phyloP scores from a whole-genome alignment of 30 jellyfish, hydroid and myxozoan species.

The Cassiopea andromeda region DNA sequence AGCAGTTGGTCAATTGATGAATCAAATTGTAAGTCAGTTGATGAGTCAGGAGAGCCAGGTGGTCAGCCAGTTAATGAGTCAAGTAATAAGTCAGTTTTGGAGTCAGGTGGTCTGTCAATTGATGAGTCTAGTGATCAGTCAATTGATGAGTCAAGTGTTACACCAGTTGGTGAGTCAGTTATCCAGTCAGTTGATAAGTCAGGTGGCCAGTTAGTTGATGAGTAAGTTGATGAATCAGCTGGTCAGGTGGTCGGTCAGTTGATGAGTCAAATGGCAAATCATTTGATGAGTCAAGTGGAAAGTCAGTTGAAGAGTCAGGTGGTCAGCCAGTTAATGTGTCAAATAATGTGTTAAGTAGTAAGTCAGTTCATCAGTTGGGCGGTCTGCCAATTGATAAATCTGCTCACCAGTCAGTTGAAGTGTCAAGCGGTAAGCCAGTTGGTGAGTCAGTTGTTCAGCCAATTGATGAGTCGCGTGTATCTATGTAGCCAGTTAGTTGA shows the following conservation, averaged over 20 bases:
- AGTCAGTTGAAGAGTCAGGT: background rate
- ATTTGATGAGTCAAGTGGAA: background rate
- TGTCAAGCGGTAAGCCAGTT: background rate
- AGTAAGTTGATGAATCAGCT: background rate
- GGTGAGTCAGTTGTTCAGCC: background rate
- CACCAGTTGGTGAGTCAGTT: background rate
- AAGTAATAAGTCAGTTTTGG: background rate
- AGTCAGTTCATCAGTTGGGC: background rate
- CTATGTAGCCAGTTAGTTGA: background rate
- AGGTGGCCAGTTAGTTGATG: background rate
- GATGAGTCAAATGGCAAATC: background rate
- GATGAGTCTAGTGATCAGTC: background rate
- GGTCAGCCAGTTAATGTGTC: background rate
- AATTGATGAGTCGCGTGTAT: background rate
- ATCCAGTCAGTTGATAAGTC: background rate
- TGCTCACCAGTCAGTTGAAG: background rate
- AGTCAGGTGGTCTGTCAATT: background rate
- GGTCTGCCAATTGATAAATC: background rate
- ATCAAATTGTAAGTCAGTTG: background rate
- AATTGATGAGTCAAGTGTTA: background rate
- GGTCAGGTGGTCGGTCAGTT: background rate
- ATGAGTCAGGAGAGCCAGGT: background rate
- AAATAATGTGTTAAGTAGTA: background rate
- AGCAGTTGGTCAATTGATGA: background rate
- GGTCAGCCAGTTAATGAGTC: background rate